These are phyloP conservation scores for Hippocampus zosterae DNA, from an alignment of 2,113 vertebrate species.

Conservation along the genomic window DNA sequence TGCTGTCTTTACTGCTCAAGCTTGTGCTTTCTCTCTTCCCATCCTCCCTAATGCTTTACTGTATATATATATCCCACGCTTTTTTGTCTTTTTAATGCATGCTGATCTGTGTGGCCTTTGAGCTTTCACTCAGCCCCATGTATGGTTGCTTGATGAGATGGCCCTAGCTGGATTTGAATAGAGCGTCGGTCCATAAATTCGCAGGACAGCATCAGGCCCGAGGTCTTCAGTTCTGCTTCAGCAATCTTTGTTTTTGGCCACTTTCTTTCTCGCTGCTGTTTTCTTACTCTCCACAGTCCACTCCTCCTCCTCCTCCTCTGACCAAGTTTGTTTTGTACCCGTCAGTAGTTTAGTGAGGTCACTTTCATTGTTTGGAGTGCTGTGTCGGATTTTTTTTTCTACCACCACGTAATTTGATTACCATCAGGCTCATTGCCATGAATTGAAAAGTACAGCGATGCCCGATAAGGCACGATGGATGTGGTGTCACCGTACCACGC, in stretches of 20 bases:
- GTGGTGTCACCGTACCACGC: constrained; percentile 1
- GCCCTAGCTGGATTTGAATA: constrained; percentile 31
- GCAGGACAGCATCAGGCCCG: background rate
- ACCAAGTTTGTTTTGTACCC: constrained; percentile 11
- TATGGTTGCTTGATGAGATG: constrained; percentile 15
- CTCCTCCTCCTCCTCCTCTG: constrained; percentile 1
- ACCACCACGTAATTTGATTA: constrained; percentile 28
- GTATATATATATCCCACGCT: background rate
- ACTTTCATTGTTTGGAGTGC: constrained; percentile 36
- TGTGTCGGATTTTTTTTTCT: constrained; percentile 21
- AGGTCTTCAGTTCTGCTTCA: constrained; percentile 32
- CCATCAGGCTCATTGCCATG: constrained; percentile 21
- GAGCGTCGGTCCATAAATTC: constrained; percentile 26
- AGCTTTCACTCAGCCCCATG: constrained; percentile 11
- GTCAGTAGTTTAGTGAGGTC: constrained; percentile 28
- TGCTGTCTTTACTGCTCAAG: constrained; percentile 16
- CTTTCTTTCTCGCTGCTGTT: constrained; percentile 24
- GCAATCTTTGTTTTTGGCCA: constrained; percentile 18
- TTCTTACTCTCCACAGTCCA: constrained; percentile 17
- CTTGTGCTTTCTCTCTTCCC: constrained; percentile 17
- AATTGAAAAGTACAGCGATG: constrained; percentile 1
- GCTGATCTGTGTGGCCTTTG: constrained; percentile 9
- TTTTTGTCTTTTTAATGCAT: constrained; percentile 24
- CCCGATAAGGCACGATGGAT: constrained; percentile 15
- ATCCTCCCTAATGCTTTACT: constrained; percentile 8